Percentiles rank a stretch among this genome's conserved stretches.
Evolutionary conservation across 2,888 invertebrate genomes (phyloP).

Genomic region (Onthophagus sagittarius): DNA sequence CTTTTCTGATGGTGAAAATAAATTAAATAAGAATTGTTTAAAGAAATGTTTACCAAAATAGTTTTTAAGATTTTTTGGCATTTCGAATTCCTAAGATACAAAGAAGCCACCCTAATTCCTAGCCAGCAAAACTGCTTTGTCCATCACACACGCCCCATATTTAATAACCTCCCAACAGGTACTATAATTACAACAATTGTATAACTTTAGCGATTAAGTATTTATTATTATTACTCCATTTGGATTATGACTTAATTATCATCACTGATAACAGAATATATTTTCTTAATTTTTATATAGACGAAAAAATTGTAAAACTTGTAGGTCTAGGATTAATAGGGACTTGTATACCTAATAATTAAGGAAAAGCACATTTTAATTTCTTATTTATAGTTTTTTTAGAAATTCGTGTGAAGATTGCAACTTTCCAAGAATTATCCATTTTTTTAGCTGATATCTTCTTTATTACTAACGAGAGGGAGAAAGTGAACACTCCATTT

Average conservation of each 20-base stretch:
- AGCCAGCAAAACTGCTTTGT: background rate
- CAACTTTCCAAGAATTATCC: no score
- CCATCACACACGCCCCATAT: background rate
- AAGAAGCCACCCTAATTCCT: background rate
- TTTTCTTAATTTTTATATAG: constrained; percentile 10
- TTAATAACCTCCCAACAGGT: background rate
- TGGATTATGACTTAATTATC: background rate
- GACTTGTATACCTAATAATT: background rate
- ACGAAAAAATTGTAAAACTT: background rate
- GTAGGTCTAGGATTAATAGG: background rate
- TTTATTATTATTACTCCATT: background rate
- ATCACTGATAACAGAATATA: constrained; percentile 4
- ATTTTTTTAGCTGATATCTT: no score
- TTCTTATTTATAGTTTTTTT: no score
- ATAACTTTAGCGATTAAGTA: background rate
- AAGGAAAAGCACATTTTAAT: background rate
- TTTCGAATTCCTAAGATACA: background rate
- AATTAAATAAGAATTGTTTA: background rate
- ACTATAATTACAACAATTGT: background rate
- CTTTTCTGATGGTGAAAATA: background rate
- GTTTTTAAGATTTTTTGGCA: background rate
- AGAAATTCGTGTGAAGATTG: no score
- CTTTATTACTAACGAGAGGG: no score
- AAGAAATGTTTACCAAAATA: background rate
- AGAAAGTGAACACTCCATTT: no score